Base-by-base conservation (phyloP, 2,113 vertebrate genomes). In the Daboia siamensis region DNA sequence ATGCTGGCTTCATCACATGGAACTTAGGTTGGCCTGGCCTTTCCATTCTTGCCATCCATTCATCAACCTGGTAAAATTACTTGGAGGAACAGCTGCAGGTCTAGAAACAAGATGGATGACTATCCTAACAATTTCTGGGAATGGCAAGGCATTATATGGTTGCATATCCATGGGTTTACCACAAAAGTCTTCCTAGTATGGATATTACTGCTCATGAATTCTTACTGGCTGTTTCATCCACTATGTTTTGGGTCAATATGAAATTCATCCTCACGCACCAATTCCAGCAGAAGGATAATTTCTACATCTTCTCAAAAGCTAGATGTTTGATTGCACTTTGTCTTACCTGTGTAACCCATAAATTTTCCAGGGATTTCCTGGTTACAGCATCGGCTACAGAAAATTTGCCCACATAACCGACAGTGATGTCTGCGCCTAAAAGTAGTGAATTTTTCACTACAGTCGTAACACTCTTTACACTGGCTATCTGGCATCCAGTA, bases 401-500 rank as follows among this genome's bases (percentile, higher is more conserved):
- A 99, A 95, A 99, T 99, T 97, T 99, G 99, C 2, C 99, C 99
- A 64, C 99, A 99, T 2, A 99, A 97, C 1, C 99, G 98, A 96
- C 99, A 99, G 93, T 99, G 99, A 94, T 99, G 99, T 23, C 99
- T 98, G 15, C 99, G 98, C 2, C 99, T 97, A 94, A 99, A 99
- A 39, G 99, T 99, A 29, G 99, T 99, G 94, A 99, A 99, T 95
- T 99, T 99, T 97, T 99, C 99, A 3, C 98, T 99, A 93, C 99
- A 99, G 96, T 99, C 99, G 26, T 99, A 99, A 93, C 99, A 99
- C 94, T 99, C 99, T 93, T 99, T 99, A 95, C 99, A 99, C 91
- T 99, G 99, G 96, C 99, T 99, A 93, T 99, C 99, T 8, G 99
- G 99, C 99, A 99, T 99, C 99, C 99, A 99, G 96, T 99, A 99